Base-by-base conservation (phyloP, 2,797 vertebrate genomes). In the Ctenopoma multispine region DNA sequence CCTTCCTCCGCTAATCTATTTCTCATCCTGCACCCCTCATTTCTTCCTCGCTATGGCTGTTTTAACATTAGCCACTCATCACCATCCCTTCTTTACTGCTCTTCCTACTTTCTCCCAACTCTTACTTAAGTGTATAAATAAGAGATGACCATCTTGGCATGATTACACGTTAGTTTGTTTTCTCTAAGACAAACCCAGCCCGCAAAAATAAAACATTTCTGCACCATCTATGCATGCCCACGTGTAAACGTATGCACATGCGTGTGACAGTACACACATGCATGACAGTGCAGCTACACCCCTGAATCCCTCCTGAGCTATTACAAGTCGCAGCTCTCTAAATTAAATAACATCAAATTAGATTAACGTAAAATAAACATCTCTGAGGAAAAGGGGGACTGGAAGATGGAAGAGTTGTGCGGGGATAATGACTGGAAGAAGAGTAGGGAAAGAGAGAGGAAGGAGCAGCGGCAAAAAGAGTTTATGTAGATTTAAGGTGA, bases 271-370 rank as follows among this genome's bases (percentile, higher is more conserved):
- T 24, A 51, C 21, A 23, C 20, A 6, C 50, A 20, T 24, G 21
- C 36, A 23, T 20, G n/a, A 48, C 47, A 50, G 27, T 63, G 67
- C 64, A 62, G 62, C 71, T 62, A 55, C 61, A 67, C 69, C 56
- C 46, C 60, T 7, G 50, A 85, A 83, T 89, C 85, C 89, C 84
- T 63, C 81, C 90, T 86, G 90, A 86, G 84, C 81, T 87, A 83
- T 89, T 82, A 72, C 69, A 80, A 90, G 89, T 84, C 84, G 85
- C 54, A 54, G 89, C 82, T 77, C 84, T 87, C 83, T 85, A 90
- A 89, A 91, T 91, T 75, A 90, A 93, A 91, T 90, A 89, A 90
- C 82, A 88, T 82, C 76, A 86, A 90, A 91, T 90, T 84, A 87
- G 82, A 89, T 90, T 88, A 82, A 86, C 87, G 75, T 78, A 88